Conservation (phyloP, 2,888 invertebrate genomes). For the Silvanus unidentatus region DNA sequence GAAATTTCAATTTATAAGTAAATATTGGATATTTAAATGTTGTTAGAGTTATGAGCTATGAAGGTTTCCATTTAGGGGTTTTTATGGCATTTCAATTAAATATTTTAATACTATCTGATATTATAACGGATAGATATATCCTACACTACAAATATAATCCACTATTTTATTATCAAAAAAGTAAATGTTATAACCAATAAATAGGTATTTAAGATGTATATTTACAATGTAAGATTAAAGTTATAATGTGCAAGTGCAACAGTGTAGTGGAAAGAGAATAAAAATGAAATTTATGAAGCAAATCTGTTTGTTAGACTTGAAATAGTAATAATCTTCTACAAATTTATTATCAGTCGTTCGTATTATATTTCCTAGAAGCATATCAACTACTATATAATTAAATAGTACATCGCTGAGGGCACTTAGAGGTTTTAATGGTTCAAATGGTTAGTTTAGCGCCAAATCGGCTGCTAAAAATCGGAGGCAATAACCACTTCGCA, state of each 20-base stretch:
- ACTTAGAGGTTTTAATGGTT: no score
- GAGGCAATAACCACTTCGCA: conserved; percentile 12
- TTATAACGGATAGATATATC: no score
- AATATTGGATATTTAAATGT: no score
- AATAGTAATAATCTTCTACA: conserved; percentile 9
- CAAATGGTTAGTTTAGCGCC: conserved; percentile 1
- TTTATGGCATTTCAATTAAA: conserved; percentile 1
- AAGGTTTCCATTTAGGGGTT: background rate
- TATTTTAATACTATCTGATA: conserved; percentile 3
- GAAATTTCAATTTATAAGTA: conserved; percentile 4
- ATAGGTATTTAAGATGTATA: conserved; percentile 8
- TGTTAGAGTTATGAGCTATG: no score
- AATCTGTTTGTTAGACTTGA: conserved; percentile 8
- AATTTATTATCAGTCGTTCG: conserved; percentile 12
- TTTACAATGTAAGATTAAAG: conserved; percentile 4
- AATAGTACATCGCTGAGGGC: conserved; percentile 7
- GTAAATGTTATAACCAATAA: conserved; percentile 8
- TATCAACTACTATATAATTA: conserved; percentile 8
- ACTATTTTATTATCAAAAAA: conserved; percentile 9
- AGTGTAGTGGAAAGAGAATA: conserved; percentile 9
- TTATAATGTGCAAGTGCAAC: conserved; percentile 8
- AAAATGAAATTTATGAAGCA: background rate
- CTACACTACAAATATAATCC: conserved; percentile 4
- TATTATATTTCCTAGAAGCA: conserved; percentile 2
- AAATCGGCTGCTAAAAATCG: conserved; percentile 14